These are phyloP conservation scores for Caenorhabditis imperialis DNA, from an alignment of 2,888 invertebrate species.

Conservation along the genomic window DNA sequence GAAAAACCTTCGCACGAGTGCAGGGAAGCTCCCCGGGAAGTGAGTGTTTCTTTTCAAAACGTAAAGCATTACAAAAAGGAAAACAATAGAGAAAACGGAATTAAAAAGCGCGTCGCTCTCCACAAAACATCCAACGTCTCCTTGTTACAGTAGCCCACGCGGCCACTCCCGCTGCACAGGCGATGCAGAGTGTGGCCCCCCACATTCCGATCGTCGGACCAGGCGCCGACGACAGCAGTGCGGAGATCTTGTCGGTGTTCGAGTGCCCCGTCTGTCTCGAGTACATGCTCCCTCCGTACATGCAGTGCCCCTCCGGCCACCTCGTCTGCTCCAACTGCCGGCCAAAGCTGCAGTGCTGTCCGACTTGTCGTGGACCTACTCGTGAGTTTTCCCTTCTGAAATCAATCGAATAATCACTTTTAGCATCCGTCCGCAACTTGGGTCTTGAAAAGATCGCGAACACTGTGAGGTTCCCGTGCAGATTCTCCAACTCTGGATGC, in stretches of 20 bases:
- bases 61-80: too few species aligned
- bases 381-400: constrained; percentile 78
- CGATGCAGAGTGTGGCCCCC: constrained; percentile 49
- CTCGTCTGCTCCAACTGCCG: constrained; percentile 97
- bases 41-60: neutral
- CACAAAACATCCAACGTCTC: neutral
- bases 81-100: too few species aligned
- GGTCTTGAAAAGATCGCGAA: constrained; percentile 99
- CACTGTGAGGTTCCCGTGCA: constrained; percentile 98
- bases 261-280: constrained; percentile 92
- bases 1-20: constrained; percentile 61
- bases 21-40: constrained; percentile 57
- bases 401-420: neutral
- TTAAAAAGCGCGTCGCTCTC: neutral
- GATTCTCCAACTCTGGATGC: constrained; percentile 96
- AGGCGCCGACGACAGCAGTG: constrained; percentile 58
- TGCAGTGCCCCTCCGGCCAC: constrained; percentile 92
- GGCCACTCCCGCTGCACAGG: constrained; percentile 27
- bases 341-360: constrained; percentile 96
- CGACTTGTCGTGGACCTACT: constrained; percentile 96
- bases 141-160: constrained; percentile 17
- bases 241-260: constrained; percentile 78
- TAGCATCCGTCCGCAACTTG: constrained; percentile 94
- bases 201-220: constrained; percentile 58
- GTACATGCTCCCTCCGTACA: constrained; percentile 97